Evolutionary conservation across 2,888 invertebrate genomes (phyloP), one percentile per base, ranked within the genome.

Genomic region (Mythimna loreyi): DNA sequence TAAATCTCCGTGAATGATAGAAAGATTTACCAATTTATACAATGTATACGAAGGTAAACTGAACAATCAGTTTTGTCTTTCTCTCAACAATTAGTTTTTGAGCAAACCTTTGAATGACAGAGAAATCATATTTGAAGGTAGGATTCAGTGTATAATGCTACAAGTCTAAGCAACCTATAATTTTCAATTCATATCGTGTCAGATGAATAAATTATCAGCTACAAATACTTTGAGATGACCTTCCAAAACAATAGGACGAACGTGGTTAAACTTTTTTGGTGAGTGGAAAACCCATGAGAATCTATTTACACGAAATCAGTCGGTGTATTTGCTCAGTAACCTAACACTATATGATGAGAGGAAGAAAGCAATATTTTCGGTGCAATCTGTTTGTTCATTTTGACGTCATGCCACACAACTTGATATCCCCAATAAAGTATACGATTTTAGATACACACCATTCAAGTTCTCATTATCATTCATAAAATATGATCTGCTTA

Each of bases 351-450:
- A 28, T 30, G 56, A 13, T 13, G 45, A 49, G 47, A 43, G 36
- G 55, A 70, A 45, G 64, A 77, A n/a, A 60, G 52, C 23, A 47
- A 52, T 75, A 66, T 62, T 66, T 62, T 62, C 19, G 47, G 28
- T 71, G 30, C 43, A 30, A 60, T 72, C 49, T 23, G n/a, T 49
- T 45, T 49, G 53, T 66, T 55, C 16, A 19, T 6, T 40, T 72
- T 78, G 63, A 80, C 75, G 76, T 78, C 80, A 80, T 64, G 23
- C 62, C 62, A 52, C 58, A 71, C 80, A 67, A 56, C 75, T 30
- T 45, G 61, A 61, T 69, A 56, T 66, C 28, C 58, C 45, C 19
- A 53, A 71, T 62, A 63, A 75, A 58, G 30, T 66, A 55, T 30
- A 50, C 43, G 43, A 21, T 72, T 68, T 64, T 36, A 80, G 72